Evolutionary conservation across 1,140 invertebrate genomes (phyloP).

Genomic region (Nixonia krombeini): DNA sequence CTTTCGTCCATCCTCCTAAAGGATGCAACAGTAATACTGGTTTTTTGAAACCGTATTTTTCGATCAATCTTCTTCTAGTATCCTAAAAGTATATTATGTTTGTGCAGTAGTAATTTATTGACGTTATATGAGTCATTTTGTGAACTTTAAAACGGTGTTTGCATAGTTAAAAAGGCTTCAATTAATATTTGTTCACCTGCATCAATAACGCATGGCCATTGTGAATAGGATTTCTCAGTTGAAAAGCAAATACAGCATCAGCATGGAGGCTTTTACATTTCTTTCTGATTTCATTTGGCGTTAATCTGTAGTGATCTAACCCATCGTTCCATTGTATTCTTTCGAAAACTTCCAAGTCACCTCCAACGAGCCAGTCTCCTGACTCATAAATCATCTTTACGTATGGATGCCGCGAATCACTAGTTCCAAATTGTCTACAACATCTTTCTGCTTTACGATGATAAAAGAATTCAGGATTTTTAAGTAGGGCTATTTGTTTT

Average conservation of each 20-base stretch:
- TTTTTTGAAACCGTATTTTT: slow-evolving; percentile 88
- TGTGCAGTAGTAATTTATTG: too few relatives aligned
- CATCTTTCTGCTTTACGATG: slow-evolving; percentile 96
- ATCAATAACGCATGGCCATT: slow-evolving; percentile 98
- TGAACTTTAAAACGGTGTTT: too few relatives aligned
- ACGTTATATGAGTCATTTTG: too few relatives aligned
- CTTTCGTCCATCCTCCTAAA: slow-evolving; percentile 97
- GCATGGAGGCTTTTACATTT: slow-evolving; percentile 87
- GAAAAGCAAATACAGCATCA: slow-evolving; percentile 98
- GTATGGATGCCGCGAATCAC: slow-evolving; percentile 88
- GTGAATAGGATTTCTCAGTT: slow-evolving; percentile 97
- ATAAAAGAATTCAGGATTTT: slow-evolving; percentile 91
- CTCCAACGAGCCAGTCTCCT: slow-evolving; percentile 96
- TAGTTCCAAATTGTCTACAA: slow-evolving; percentile 91
- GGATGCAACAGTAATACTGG: slow-evolving; percentile 95
- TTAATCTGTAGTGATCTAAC: slow-evolving; percentile 92
- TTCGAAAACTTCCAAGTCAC: slow-evolving; percentile 91
- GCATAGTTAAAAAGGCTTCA: too few relatives aligned
- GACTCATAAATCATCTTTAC: slow-evolving; percentile 93
- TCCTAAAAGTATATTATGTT: slow-evolving; percentile 72
- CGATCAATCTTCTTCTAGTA: slow-evolving; percentile 83
- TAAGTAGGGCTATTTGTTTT: slow-evolving; percentile 84
- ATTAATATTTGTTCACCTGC: slow-evolving; percentile 74
- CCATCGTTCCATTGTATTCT: slow-evolving; percentile 94
- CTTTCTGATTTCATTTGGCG: slow-evolving; percentile 89